Percentiles rank a stretch among this genome's conserved stretches.
phyloP scores from a whole-genome alignment of 2,113 vertebrate genomes.

The Abramis brama region DNA sequence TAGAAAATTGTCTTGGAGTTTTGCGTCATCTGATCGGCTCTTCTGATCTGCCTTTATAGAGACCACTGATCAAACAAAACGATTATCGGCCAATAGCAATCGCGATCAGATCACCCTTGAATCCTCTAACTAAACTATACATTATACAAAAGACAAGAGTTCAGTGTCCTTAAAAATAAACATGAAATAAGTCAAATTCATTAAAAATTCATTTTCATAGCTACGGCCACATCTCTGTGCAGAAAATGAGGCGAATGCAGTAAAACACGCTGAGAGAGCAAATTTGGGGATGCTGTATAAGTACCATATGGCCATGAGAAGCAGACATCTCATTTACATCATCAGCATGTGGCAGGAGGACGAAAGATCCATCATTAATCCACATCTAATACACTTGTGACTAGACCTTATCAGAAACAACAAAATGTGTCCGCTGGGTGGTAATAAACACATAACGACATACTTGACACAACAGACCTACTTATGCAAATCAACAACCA shows the following conservation, averaged over 20 bases:
- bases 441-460: conserved; percentile 13
- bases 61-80: too few species aligned
- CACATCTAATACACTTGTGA: conserved; percentile 30
- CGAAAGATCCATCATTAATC: conserved; percentile 19
- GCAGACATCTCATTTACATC: conserved; percentile 45
- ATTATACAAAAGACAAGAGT: neutral
- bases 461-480: conserved; percentile 11
- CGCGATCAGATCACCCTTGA: too few species aligned
- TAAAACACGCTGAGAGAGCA: conserved; percentile 10
- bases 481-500: neutral
- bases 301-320: conserved; percentile 37
- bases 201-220: neutral
- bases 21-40: too few species aligned
- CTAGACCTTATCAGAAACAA: conserved; percentile 20
- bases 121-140: neutral
- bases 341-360: conserved; percentile 23
- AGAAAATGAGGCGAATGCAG: conserved; percentile 5
- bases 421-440: neutral
- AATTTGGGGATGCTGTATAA: conserved; percentile 38
- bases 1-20: too few species aligned
- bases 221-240: neutral
- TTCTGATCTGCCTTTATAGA: too few species aligned
- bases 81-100: too few species aligned
- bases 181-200: neutral
- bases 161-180: neutral